Evolutionary conservation across 2,888 invertebrate genomes (phyloP).

Genomic region (Adelphocoris suturalis): DNA sequence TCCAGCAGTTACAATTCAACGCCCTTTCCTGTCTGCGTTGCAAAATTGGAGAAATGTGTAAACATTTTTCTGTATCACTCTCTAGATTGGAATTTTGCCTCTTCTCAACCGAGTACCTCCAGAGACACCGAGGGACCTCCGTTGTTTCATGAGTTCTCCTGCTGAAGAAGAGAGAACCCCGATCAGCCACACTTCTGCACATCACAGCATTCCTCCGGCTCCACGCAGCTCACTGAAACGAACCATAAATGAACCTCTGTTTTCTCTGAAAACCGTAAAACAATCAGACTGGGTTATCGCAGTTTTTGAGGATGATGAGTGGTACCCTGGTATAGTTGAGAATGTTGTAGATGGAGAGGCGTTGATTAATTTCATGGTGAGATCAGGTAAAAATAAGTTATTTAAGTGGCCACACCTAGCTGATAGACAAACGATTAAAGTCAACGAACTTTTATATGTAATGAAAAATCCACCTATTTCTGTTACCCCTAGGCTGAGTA

Average conservation of each 20-base stretch:
- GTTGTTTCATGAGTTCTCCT: no score
- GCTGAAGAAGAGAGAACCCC: no score
- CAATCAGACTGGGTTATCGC: constrained; percentile 37
- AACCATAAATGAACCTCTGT: neutral
- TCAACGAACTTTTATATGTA: neutral
- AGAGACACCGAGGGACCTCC: no score
- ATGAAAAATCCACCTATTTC: constrained; percentile 17
- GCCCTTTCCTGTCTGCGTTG: no score
- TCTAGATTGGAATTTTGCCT: no score
- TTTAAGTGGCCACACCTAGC: constrained; percentile 26
- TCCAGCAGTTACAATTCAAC: no score
- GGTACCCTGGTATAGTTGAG: constrained; percentile 50
- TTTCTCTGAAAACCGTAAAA: constrained; percentile 24
- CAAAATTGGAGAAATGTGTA: no score
- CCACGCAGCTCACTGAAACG: neutral
- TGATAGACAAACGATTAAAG: constrained; percentile 18
- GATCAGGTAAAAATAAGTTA: constrained; percentile 17
- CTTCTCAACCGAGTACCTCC: no score
- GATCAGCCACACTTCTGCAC: no score
- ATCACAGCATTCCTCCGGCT: no score
- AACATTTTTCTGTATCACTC: no score
- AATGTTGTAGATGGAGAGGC: neutral
- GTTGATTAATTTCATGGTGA: constrained; percentile 11
- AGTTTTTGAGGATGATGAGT: constrained; percentile 32
- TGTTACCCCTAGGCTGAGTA: no score